Conservation (phyloP, 2,888 invertebrate genomes). For the Plagodis pulveraria region DNA sequence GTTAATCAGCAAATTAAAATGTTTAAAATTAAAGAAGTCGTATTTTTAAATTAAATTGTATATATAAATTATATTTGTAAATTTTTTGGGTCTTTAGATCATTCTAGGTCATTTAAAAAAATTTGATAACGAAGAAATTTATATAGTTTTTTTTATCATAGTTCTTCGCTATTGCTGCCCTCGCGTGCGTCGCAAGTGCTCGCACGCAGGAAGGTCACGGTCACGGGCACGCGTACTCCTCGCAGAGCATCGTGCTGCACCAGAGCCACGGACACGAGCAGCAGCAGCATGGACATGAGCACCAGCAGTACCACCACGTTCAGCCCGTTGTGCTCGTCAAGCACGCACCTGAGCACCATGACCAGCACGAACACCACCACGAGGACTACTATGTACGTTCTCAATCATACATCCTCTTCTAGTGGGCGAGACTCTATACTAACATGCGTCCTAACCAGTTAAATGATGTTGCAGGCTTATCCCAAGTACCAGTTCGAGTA, state of each 20-base stretch:
- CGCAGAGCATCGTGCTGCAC: conserved; percentile 55
- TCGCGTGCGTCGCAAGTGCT: conserved; percentile 8
- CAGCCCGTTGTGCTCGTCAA: conserved; percentile 11
- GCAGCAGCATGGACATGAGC: conserved; percentile 13
- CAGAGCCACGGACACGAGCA: conserved; percentile 46
- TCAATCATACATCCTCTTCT: neutral
- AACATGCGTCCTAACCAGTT: neutral
- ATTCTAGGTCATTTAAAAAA: neutral
- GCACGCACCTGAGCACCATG: conserved; percentile 10
- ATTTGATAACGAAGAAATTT: neutral
- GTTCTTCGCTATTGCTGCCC: conserved; percentile 16
- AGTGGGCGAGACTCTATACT: conserved; percentile 49
- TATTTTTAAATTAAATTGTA: no score
- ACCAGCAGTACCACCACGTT: conserved; percentile 9
- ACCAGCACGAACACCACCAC: conserved; percentile 20
- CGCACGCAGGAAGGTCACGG: conserved; percentile 17
- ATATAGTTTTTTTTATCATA: neutral
- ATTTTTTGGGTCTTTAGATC: no score
- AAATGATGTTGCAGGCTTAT: conserved; percentile 22
- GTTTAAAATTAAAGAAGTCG: no score
- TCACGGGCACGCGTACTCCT: conserved; percentile 44
- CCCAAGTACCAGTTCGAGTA: conserved; percentile 74
- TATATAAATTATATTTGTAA: no score
- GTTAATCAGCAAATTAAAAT: no score
- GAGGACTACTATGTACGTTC: conserved; percentile 25